A percentile compares a stretch with the other conserved stretches of the same genome.
Conservation (phyloP, 2,888 invertebrate genomes). For the Stenurella melanura region DNA sequence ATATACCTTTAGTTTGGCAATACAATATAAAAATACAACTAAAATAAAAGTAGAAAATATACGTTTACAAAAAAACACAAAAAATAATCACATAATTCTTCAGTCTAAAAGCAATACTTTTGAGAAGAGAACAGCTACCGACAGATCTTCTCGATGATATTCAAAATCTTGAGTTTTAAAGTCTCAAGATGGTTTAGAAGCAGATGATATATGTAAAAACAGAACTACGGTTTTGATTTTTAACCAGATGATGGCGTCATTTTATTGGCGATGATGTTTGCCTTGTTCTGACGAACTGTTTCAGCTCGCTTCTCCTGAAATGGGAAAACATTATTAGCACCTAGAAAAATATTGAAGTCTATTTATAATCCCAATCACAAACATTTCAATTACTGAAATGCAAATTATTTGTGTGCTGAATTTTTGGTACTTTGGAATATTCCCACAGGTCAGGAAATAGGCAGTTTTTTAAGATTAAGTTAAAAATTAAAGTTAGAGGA, state of each 20-base stretch:
- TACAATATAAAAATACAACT: slow-evolving; percentile 54
- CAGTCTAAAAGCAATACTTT: slow-evolving; percentile 66
- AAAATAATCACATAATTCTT: slow-evolving; percentile 57
- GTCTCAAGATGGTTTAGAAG: slow-evolving; percentile 56
- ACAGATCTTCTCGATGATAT: slow-evolving; percentile 46
- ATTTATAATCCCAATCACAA: too few species aligned
- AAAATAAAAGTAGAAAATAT: slow-evolving; percentile 46
- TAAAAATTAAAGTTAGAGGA: too few species aligned
- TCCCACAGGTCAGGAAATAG: too few species aligned
- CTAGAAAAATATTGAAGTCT: not conserved
- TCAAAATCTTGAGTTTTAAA: slow-evolving; percentile 56
- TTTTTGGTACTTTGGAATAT: too few species aligned
- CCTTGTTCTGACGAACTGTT: slow-evolving; percentile 93
- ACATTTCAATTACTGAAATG: too few species aligned
- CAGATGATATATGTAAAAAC: slow-evolving; percentile 58
- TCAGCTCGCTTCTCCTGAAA: slow-evolving; percentile 93
- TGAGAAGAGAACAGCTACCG: slow-evolving; percentile 53
- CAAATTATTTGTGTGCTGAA: too few species aligned
- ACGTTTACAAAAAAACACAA: slow-evolving; percentile 45
- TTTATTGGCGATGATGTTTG: slow-evolving; percentile 78
- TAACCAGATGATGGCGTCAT: slow-evolving; percentile 81
- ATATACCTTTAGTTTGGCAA: slow-evolving; percentile 52
- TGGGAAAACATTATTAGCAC: slow-evolving; percentile 53
- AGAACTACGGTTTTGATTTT: slow-evolving; percentile 53
- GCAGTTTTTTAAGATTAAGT: too few species aligned